A percentile compares a stretch with the other conserved stretches of the same genome.
These are phyloP conservation scores for Odontomyia ornata DNA, from an alignment of 2,888 invertebrate genomes.

Conservation along the genomic window DNA sequence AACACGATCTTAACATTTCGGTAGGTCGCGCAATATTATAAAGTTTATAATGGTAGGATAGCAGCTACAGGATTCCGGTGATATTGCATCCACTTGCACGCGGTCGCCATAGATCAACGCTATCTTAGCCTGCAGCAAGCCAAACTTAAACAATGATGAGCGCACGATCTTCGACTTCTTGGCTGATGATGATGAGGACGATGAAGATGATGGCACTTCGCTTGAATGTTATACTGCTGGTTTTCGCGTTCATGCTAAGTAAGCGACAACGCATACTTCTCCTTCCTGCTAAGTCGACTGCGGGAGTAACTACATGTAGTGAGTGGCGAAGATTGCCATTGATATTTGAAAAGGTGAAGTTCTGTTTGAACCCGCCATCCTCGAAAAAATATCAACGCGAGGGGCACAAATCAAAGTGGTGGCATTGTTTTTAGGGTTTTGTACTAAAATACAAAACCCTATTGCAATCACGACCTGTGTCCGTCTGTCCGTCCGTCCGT, in stretches of 20 bases:
- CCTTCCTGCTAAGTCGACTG: not conserved
- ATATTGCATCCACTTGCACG: constrained; percentile 14
- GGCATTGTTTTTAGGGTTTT: not conserved
- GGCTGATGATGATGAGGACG: constrained; percentile 14
- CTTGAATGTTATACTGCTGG: not conserved
- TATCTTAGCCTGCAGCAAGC: constrained; percentile 18
- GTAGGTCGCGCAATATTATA: constrained; percentile 36
- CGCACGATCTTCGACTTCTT: constrained; percentile 38
- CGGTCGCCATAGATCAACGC: constrained; percentile 30
- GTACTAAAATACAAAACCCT: too few relatives aligned
- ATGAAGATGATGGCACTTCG: constrained; percentile 6
- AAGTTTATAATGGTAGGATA: constrained; percentile 2
- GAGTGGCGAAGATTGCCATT: constrained; percentile 36
- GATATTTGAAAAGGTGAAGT: constrained; percentile 41
- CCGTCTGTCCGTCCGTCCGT: too few relatives aligned
- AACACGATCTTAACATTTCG: constrained; percentile 44
- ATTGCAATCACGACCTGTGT: too few relatives aligned
- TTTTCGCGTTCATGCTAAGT: not conserved
- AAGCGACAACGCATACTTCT: not conserved
- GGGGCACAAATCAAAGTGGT: constrained; percentile 22
- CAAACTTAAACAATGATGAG: constrained; percentile 33
- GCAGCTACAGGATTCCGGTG: constrained; percentile 5
- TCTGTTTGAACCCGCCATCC: constrained; percentile 14
- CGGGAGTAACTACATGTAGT: constrained; percentile 8
- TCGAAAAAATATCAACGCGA: constrained; percentile 33